Base-by-base conservation (phyloP, 1,140 invertebrate species). In the Drosophila punjabiensis region DNA sequence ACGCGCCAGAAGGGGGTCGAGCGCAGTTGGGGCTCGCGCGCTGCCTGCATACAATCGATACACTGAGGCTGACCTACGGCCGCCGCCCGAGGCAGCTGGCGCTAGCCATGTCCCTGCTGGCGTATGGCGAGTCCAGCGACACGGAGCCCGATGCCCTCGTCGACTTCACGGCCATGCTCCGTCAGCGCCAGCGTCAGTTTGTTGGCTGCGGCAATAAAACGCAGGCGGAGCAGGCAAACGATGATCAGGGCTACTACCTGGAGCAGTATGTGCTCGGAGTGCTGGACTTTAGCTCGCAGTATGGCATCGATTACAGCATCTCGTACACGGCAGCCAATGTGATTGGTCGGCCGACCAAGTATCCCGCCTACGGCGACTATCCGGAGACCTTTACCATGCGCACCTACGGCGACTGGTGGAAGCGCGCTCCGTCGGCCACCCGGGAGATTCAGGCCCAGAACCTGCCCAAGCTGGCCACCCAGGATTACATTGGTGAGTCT, bases 401-500 rank as follows among this genome's bases (percentile, higher is more conserved):
- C 94, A 97, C 97, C 7, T 98, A 98, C 94, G 98, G 98, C 13
- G 95, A 94, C 62, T 98, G 97, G 97, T 98, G 97, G 97, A 95
- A 96, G 43, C 94, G 95, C 82, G 96, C 96, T 6, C 96, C 96
- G 50, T 97, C 96, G 13, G 94, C 93, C 79, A 94, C 95, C 73
- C 93, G 94, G 67, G 95, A 96, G 81, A 97, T 97, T 79, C 96
- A 96, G 95, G 95, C 95, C 37, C 96, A 96, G 91, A 96, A 96
- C 92, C 95, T 95, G 86, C 94, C 95, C 58, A 79, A 94, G 43
- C 94, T 96, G 76, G 93, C 94, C 20, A 96, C 97, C 91, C 96
- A 98, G 92, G 98, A 98, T 94, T 98, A 96, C 94, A 96, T 98
- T 92, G 97, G 97, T 97, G 94, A 93, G 93, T 60, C n/a, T 30